Conservation (phyloP, 2,797 vertebrate genomes). For the Ptychadena robeensis region DNA sequence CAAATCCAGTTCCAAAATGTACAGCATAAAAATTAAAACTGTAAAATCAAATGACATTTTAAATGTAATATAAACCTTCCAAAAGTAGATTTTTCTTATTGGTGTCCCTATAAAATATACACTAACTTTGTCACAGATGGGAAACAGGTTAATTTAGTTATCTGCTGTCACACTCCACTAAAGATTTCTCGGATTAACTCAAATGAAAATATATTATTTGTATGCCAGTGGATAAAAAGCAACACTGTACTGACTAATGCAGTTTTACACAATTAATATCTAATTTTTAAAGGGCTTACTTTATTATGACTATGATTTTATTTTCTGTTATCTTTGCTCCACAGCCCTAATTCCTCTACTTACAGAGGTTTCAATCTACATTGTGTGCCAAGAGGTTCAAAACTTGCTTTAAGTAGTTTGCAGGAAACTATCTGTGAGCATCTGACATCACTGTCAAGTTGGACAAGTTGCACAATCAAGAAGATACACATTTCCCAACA, state of each 20-base stretch:
- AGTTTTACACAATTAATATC: neutral
- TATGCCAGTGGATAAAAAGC: neutral
- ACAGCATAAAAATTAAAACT: neutral
- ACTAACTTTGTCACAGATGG: too few relatives aligned
- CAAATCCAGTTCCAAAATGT: constrained; percentile 50
- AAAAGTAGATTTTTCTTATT: neutral
- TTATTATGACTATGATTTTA: neutral
- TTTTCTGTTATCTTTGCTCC: neutral
- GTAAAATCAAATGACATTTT: neutral
- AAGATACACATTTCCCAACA: constrained; percentile 24
- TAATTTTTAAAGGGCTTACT: neutral
- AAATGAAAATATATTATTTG: too few relatives aligned
- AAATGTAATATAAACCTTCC: neutral
- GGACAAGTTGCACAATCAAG: constrained; percentile 16
- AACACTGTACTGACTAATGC: neutral
- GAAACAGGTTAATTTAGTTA: too few relatives aligned
- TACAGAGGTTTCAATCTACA: neutral
- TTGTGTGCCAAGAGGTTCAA: neutral
- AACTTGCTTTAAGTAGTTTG: neutral
- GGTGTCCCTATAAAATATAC: too few relatives aligned
- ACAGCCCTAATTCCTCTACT: too few relatives aligned
- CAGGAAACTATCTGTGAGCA: neutral
- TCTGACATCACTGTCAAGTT: neutral
- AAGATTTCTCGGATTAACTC: too few relatives aligned
- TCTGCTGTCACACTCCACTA: too few relatives aligned